These are phyloP conservation scores for Mnemiopsis leidyi DNA, from an alignment of 37 sponge, comb jelly and placozoan genomes.

Conservation along the genomic window DNA sequence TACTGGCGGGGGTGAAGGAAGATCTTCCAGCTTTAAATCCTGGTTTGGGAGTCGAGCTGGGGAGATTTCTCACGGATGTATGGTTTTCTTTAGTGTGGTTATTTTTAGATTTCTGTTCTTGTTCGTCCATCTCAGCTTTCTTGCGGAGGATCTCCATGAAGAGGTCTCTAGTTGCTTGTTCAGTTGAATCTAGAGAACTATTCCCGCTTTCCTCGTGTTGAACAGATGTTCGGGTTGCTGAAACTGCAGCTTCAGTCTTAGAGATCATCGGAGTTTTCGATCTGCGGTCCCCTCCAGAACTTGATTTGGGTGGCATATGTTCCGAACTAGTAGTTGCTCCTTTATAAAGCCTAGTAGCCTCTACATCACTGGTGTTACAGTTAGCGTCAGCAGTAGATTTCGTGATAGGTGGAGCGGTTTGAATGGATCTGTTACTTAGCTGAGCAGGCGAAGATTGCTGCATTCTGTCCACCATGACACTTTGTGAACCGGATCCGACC, in stretches of 20 bases:
- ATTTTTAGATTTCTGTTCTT: not conserved
- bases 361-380: constrained; percentile 21
- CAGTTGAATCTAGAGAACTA: constrained; percentile 63
- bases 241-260: not conserved
- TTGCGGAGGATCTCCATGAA: constrained; percentile 63
- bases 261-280: not conserved
- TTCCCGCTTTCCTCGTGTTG: not conserved
- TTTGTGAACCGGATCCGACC: not conserved
- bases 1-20: constrained; percentile 26
- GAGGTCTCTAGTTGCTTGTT: constrained; percentile 21
- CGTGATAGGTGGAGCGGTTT: not conserved
- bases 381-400: not conserved
- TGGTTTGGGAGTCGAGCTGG: constrained; percentile 46
- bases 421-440: not conserved
- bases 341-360: not conserved
- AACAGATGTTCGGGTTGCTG: not conserved
- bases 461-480: constrained; percentile 51
- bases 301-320: not conserved
- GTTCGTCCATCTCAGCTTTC: constrained; percentile 51
- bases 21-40: not conserved
- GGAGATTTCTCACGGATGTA: not conserved
- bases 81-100: not conserved
- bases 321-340: not conserved
- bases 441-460: constrained; percentile 55
- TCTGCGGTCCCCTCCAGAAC: not conserved